Evolutionary conservation across 1,140 invertebrate species (phyloP).

Genomic region (Orius insidiosus): DNA sequence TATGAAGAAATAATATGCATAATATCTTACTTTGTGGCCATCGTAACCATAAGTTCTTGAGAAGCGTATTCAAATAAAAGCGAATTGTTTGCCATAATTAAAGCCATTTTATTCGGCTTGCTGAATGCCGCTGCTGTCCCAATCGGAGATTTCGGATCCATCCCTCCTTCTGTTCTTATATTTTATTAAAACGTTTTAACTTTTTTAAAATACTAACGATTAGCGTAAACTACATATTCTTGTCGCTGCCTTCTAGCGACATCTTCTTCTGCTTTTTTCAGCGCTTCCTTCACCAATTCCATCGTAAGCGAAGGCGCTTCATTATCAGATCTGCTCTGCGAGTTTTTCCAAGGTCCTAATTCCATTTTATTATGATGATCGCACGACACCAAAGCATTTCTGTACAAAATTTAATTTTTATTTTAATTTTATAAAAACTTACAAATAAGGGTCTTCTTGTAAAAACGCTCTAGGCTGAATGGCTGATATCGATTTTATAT

Average conservation of each 20-base stretch:
- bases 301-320: constrained; percentile 24
- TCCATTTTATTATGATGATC: constrained; percentile 46
- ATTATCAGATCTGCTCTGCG: constrained; percentile 22
- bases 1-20: neutral
- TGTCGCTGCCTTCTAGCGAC: constrained; percentile 48
- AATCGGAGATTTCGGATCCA: constrained; percentile 67
- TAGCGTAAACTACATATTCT: constrained; percentile 57
- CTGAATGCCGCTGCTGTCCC: constrained; percentile 75
- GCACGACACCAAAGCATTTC: constrained; percentile 63
- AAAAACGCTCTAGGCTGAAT: constrained; percentile 75
- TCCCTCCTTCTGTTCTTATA: constrained; percentile 38
- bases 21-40: constrained; percentile 30
- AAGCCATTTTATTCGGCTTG: constrained; percentile 65
- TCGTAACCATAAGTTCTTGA: constrained; percentile 59
- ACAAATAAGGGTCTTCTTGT: constrained; percentile 70
- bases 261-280: constrained; percentile 55
- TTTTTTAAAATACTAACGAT: constrained; percentile 30
- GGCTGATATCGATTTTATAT: constrained; percentile 44
- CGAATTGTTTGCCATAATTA: constrained; percentile 68
- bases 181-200: neutral
- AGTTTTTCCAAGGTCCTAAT: constrained; percentile 35
- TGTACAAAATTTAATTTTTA: constrained; percentile 22
- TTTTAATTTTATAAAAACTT: constrained; percentile 25
- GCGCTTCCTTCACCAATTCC: constrained; percentile 37
- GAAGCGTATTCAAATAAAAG: constrained; percentile 75